phyloP scores from a whole-genome alignment of 2,113 vertebrate species.

The Antigone vipio region DNA sequence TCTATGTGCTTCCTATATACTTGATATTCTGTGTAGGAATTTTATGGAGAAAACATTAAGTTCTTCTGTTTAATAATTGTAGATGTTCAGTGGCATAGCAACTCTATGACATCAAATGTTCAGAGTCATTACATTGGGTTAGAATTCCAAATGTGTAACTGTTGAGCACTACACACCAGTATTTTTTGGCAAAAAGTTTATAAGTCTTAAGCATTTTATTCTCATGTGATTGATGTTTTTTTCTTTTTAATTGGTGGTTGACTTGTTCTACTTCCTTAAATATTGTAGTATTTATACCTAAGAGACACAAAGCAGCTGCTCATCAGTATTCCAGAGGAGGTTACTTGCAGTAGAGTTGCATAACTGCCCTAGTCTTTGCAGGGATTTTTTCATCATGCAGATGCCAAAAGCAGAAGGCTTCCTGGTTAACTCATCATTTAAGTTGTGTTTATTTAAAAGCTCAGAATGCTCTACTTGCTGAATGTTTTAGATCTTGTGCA shows the following conservation, averaged over 20 bases:
- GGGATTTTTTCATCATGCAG: conserved; percentile 34
- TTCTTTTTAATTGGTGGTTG: conserved; percentile 30
- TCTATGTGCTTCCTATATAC: not conserved
- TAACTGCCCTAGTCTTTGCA: conserved; percentile 84
- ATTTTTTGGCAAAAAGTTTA: not conserved
- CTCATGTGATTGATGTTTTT: conserved; percentile 12
- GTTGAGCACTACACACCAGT: not conserved
- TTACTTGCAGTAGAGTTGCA: conserved; percentile 83
- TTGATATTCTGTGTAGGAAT: not conserved
- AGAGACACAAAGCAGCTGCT: conserved; percentile 64
- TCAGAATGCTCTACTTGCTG: not conserved
- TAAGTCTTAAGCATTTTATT: conserved; percentile 16
- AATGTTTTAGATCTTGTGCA: not conserved
- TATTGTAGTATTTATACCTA: conserved; percentile 42
- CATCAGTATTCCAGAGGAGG: conserved; percentile 83
- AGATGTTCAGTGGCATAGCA: not conserved
- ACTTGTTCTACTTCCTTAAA: conserved; percentile 43
- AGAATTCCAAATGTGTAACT: conserved; percentile 9
- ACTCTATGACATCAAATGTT: not conserved
- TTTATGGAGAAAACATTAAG: not conserved
- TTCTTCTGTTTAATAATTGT: not conserved
- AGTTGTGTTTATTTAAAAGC: not conserved
- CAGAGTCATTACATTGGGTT: not conserved
- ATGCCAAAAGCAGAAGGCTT: conserved; percentile 39
- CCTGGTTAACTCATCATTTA: conserved; percentile 36